These are phyloP conservation scores for Ivindomyrus marchei DNA, from an alignment of 2,113 vertebrate species.

Conservation along the genomic window DNA sequence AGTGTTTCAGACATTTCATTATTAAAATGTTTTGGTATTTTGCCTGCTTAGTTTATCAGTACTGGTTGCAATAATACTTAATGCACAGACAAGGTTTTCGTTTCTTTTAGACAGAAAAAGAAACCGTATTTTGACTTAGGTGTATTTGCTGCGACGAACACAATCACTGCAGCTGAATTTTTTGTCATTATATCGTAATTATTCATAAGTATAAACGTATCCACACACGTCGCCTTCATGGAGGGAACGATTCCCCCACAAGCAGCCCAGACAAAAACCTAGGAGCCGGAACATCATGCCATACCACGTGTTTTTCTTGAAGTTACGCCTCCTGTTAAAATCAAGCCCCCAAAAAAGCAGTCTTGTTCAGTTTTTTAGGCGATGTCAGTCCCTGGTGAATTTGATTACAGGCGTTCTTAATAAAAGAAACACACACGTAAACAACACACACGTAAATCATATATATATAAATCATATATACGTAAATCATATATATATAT, in stretches of 20 bases:
- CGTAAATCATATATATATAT: no score
- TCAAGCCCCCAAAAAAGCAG: neutral
- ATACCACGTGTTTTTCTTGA: neutral
- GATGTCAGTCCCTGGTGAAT: neutral
- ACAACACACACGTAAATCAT: no score
- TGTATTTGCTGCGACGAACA: neutral
- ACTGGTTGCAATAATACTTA: neutral
- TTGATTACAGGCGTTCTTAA: neutral
- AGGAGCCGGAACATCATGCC: neutral
- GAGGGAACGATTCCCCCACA: neutral
- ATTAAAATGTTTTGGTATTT: neutral
- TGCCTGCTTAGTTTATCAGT: neutral
- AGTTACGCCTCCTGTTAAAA: neutral
- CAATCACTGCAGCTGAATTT: neutral
- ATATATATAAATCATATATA: no score
- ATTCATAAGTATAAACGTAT: neutral
- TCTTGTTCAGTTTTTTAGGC: neutral
- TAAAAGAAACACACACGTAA: neutral
- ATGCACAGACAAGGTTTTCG: neutral
- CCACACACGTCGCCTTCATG: neutral
- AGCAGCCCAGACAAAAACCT: neutral
- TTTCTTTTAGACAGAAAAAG: neutral
- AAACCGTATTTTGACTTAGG: neutral
- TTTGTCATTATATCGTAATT: neutral
- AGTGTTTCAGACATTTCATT: neutral